Evolutionary conservation across 2,113 vertebrate species (phyloP).

Genomic region (Ceyx margarethae): DNA sequence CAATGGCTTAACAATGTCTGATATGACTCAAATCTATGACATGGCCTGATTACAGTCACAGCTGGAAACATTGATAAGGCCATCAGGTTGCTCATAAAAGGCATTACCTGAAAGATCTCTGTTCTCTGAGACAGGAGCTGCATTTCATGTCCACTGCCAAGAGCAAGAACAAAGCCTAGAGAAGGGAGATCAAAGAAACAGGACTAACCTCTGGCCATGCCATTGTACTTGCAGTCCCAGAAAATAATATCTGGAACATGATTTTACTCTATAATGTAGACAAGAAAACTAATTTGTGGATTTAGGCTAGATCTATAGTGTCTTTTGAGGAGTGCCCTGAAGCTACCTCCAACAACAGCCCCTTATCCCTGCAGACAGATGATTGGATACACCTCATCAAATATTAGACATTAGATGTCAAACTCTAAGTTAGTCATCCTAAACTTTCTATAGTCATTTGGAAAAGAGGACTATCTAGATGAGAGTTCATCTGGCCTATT

Average conservation of each 20-base stretch:
- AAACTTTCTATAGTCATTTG: background rate
- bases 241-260: background rate
- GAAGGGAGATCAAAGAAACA: background rate
- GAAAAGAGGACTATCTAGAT: background rate
- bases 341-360: background rate
- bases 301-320: background rate
- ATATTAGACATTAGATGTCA: background rate
- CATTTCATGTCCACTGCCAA: fast-evolving
- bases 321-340: background rate
- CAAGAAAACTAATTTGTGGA: background rate
- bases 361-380: background rate
- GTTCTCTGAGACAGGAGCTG: background rate
- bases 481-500: background rate
- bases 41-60: background rate
- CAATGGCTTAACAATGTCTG: fast-evolving
- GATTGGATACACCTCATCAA: background rate
- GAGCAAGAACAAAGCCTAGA: background rate
- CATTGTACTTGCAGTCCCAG: background rate
- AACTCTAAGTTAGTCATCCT: background rate
- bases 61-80: background rate
- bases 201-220: background rate
- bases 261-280: background rate
- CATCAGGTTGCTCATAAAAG: background rate
- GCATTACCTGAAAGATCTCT: background rate
- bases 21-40: background rate